Evolutionary conservation across 2,797 vertebrate species (phyloP), one percentile per base, ranked within the genome.

Genomic region (Psittacula derbiana): DNA sequence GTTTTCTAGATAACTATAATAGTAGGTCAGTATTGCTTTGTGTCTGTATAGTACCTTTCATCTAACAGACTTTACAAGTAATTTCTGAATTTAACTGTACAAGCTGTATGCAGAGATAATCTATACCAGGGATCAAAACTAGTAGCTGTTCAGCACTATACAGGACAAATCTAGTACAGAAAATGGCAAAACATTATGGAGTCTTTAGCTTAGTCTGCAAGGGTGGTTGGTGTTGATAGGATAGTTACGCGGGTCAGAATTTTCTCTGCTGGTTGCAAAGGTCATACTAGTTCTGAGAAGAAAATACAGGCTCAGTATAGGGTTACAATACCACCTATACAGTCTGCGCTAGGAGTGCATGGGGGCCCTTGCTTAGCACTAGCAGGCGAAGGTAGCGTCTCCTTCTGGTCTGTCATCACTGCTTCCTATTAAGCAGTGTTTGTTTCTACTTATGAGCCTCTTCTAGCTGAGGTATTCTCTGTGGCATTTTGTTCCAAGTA

Each of bases 371-470:
- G 40, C 33, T 86, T 81, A 40, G 23, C 17, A 8, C 36, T 82
- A 21, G 49, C n/a, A 52, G 41, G 27, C 13, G 33, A 0, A 2
- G 31, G 41, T 57, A 58, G 10, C 62, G 53, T 66, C 70, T 81
- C 11, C 40, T 76, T 23, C 76, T 82, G 75, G 65, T 40, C 46
- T 31, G 62, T 66, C 47, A 8, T 57, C 14, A 2, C 8, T 33
- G 30, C 49, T 66, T 81, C 61, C 66, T 82, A 4, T 64, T 66
- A 52, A 57, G n/a, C 20, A 25, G 25, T 8, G 20, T 44, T 47
- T 0, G 0, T 82, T 92, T 87, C 40, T 27, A 44, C 28, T 55
- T 75, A n/a, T 0, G 3, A 74, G 21, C 12, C 3, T 80, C 47
- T 93, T 88, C 70, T 72, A 19, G 40, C 58, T 43, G 52, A 79